Evolutionary conservation across 1,140 invertebrate species (phyloP).

Genomic region (Rhagoletis pomonella): DNA sequence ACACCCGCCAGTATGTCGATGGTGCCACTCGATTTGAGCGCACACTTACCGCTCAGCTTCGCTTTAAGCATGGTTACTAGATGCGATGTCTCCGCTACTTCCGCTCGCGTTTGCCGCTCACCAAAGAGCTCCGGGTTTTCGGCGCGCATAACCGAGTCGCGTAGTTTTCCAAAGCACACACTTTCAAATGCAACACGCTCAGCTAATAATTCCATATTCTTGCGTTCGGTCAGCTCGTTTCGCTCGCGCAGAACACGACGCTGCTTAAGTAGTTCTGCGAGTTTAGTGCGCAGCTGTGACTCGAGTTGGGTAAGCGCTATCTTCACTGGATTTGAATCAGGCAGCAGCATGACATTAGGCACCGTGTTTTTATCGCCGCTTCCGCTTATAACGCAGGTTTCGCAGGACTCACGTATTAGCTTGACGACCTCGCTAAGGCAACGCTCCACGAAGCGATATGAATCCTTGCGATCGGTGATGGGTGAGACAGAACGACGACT

Average conservation of each 20-base stretch:
- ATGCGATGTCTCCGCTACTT: constrained; percentile 83
- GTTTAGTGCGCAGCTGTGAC: constrained; percentile 79
- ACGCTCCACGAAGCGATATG: constrained; percentile 77
- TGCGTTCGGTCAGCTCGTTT: constrained; percentile 80
- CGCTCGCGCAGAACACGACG: constrained; percentile 78
- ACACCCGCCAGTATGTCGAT: constrained; percentile 61
- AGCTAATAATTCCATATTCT: constrained; percentile 81
- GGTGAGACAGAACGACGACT: constrained; percentile 78
- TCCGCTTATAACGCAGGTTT: constrained; percentile 75
- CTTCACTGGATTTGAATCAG: constrained; percentile 72
- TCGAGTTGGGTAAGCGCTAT: constrained; percentile 80
- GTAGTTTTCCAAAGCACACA: constrained; percentile 64
- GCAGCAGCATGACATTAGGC: constrained; percentile 62
- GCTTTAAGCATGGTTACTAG: constrained; percentile 81
- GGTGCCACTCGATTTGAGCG: constrained; percentile 60
- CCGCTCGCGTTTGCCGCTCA: constrained; percentile 66
- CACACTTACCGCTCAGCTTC: constrained; percentile 77
- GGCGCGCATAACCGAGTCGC: constrained; percentile 60
- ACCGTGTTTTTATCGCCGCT: constrained; percentile 65
- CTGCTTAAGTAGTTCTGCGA: constrained; percentile 80
- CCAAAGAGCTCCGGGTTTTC: constrained; percentile 60
- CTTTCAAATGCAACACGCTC: constrained; percentile 86
- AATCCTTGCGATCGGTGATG: constrained; percentile 77
- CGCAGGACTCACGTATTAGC: constrained; percentile 76
- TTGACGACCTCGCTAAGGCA: constrained; percentile 78